A percentile compares a stretch with the other conserved stretches of the same genome.
These are phyloP conservation scores for Pyrgilauda ruficollis DNA, from an alignment of 2,113 vertebrate species.

Conservation along the genomic window DNA sequence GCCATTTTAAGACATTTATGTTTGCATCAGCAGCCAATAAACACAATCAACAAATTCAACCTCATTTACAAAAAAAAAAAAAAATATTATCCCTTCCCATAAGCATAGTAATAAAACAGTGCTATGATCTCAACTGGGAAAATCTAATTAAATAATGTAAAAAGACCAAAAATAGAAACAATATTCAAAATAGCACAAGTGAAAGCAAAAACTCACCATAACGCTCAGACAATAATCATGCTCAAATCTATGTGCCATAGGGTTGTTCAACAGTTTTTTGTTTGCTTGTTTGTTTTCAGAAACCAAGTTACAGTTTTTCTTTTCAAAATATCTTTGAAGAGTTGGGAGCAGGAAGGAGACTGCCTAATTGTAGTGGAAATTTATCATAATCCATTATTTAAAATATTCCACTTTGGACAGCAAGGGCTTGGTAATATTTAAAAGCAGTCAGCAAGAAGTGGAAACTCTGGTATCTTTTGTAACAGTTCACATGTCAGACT, in stretches of 20 bases:
- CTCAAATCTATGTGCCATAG: conserved; percentile 36
- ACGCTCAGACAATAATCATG: conserved; percentile 40
- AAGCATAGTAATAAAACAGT: neutral
- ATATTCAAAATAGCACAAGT: neutral
- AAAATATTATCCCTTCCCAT: neutral
- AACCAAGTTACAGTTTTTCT: conserved; percentile 33
- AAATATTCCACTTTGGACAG: conserved; percentile 72
- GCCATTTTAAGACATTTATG: neutral
- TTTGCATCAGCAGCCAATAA: neutral
- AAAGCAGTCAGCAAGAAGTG: conserved; percentile 76
- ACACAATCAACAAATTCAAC: conserved; percentile 29
- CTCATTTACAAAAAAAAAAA: conserved; percentile 10
- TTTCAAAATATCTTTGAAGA: conserved; percentile 32
- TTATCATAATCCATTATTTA: conserved; percentile 72
- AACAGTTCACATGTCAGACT: conserved; percentile 91
- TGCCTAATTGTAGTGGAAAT: conserved; percentile 56
- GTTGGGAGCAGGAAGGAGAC: conserved; percentile 45
- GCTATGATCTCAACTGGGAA: conserved; percentile 7
- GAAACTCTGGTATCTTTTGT: conserved; percentile 83
- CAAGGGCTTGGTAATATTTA: conserved; percentile 73
- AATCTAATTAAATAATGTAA: conserved; percentile 36
- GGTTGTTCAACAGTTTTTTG: conserved; percentile 22
- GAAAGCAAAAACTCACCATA: conserved; percentile 9
- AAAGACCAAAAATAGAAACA: conserved; percentile 22
- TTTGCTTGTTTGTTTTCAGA: conserved; percentile 37